Evolutionary conservation across 2,797 vertebrate genomes (phyloP).

Genomic region (Catostomus latipinnis): DNA sequence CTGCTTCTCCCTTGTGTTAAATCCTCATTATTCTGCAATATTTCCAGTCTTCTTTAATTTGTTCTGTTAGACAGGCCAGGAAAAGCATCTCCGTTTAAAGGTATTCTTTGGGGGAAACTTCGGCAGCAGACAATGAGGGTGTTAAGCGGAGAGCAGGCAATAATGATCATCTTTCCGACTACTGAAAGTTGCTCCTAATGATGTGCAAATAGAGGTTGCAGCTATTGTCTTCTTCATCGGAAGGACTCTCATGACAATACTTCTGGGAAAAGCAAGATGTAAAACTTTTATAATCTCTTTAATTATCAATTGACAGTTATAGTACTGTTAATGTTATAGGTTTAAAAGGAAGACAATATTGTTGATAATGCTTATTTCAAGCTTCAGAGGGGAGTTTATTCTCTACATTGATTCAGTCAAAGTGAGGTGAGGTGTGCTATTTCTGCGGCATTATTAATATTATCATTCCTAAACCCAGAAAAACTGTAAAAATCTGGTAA

Average conservation of each 20-base stretch:
- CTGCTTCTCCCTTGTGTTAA: constrained; percentile 35
- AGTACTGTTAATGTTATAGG: not conserved
- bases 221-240: constrained; percentile 15
- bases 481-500: too few species aligned
- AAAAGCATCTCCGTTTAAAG: constrained; percentile 42
- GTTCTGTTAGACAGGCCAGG: constrained; percentile 34
- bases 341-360: not conserved
- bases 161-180: constrained; percentile 53
- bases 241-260: constrained; percentile 2
- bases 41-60: constrained; percentile 49
- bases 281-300: constrained; percentile 4
- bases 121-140: constrained; percentile 37
- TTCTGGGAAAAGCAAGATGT: constrained; percentile 13
- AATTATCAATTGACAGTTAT: constrained; percentile 38
- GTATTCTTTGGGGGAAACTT: constrained; percentile 50
- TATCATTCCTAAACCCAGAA: too few species aligned
- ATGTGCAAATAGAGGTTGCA: constrained; percentile 51
- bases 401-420: not conserved
- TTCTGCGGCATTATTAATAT: too few species aligned
- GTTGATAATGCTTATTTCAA: not conserved
- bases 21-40: constrained; percentile 51
- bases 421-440: not conserved
- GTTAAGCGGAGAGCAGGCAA: constrained; percentile 51
- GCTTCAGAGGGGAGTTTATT: not conserved
- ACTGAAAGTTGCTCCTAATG: constrained; percentile 50